Conservation (phyloP, 2,113 vertebrate species). For the Myrmecobius fasciatus region DNA sequence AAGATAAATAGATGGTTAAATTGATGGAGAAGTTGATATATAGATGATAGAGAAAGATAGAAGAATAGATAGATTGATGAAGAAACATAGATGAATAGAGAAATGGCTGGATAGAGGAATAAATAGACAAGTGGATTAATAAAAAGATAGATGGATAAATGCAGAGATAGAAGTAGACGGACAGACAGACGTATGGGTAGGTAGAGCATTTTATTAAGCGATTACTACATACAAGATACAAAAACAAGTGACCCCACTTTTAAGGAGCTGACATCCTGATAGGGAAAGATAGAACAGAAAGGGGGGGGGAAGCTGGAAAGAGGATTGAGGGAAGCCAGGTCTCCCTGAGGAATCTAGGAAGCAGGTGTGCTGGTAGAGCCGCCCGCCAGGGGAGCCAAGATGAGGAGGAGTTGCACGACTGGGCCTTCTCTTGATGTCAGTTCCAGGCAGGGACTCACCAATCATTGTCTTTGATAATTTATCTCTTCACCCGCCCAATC, state of each 20-base stretch:
- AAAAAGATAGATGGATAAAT: too few species aligned
- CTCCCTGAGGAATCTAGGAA: background rate
- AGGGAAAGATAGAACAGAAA: background rate
- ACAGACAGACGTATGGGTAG: too few species aligned
- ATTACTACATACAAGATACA: background rate
- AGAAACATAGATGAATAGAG: too few species aligned
- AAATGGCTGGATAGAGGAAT: too few species aligned
- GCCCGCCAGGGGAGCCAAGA: background rate
- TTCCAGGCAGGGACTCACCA: background rate
- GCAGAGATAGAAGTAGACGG: too few species aligned
- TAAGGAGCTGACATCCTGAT: background rate
- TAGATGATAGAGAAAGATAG: too few species aligned
- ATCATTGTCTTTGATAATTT: background rate
- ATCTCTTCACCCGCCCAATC: background rate
- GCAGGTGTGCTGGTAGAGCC: background rate
- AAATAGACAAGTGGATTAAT: too few species aligned
- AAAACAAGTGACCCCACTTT: background rate
- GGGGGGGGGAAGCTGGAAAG: background rate
- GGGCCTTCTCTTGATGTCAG: background rate
- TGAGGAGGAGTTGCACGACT: background rate
- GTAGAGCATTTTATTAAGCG: background rate
- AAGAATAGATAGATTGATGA: too few species aligned
- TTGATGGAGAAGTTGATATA: too few species aligned
- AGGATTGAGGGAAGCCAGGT: background rate
- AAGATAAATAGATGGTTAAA: too few species aligned